Evolutionary conservation across 2,113 vertebrate genomes (phyloP).

Genomic region (Felis chaus): DNA sequence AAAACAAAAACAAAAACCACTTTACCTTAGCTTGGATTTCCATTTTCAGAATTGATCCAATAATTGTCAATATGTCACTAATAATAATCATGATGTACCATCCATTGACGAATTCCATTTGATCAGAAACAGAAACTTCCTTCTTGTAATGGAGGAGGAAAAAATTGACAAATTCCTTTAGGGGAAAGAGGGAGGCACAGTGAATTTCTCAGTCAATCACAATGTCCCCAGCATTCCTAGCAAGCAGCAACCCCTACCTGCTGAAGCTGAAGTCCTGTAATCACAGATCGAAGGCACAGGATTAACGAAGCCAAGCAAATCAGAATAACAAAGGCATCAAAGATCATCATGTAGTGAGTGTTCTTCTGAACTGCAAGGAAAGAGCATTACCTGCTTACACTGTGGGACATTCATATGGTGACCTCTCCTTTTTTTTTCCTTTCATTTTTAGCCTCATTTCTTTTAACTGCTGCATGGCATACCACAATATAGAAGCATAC

Average conservation of each 20-base stretch:
- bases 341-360: slow-evolving; percentile 90
- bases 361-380: slow-evolving; percentile 89
- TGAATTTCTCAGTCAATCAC: neutral
- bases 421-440: neutral
- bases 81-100: slow-evolving; percentile 96
- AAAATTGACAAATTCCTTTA: slow-evolving; percentile 93
- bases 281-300: slow-evolving; percentile 91
- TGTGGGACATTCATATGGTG: neutral
- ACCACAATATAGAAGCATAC: neutral
- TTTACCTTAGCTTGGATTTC: slow-evolving; percentile 96
- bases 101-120: slow-evolving; percentile 96
- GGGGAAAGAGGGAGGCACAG: slow-evolving; percentile 8
- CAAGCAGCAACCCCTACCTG: slow-evolving; percentile 84
- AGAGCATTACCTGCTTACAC: neutral
- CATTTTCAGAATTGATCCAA: slow-evolving; percentile 94
- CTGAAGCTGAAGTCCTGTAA: slow-evolving; percentile 91
- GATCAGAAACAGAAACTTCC: slow-evolving; percentile 88
- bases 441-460: neutral
- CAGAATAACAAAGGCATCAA: slow-evolving; percentile 92
- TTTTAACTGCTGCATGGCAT: neutral
- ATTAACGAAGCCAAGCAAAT: slow-evolving; percentile 91
- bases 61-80: slow-evolving; percentile 92
- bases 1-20: too few relatives aligned
- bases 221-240: neutral
- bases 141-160: slow-evolving; percentile 88